Evolutionary conservation across 2,113 vertebrate genomes (phyloP).

Genomic region (Aspidoscelis tigris): DNA sequence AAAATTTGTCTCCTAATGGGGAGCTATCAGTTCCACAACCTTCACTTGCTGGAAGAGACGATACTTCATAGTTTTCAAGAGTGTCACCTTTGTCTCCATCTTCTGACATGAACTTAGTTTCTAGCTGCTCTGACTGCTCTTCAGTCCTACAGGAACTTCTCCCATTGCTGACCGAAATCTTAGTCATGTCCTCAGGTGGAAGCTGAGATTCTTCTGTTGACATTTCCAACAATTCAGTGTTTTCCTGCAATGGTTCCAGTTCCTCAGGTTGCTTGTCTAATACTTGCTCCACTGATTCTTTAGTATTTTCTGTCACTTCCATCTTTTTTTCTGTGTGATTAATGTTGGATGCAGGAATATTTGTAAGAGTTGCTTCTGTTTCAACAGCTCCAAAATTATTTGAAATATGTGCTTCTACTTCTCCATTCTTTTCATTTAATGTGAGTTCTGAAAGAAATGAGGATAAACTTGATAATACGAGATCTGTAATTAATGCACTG

Average conservation of each 20-base stretch:
- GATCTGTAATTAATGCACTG: no score
- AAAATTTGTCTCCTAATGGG: conserved; percentile 70
- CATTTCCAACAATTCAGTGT: conserved; percentile 65
- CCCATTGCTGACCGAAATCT: conserved; percentile 47
- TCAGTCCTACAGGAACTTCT: conserved; percentile 39
- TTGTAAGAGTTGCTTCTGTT: conserved; percentile 71
- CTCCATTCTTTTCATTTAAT: conserved; percentile 61
- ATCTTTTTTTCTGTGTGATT: conserved; percentile 57
- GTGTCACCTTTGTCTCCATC: conserved; percentile 59
- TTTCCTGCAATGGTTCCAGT: conserved; percentile 57
- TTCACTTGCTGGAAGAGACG: conserved; percentile 71
- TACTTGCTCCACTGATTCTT: conserved; percentile 56
- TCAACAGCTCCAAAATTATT: conserved; percentile 54
- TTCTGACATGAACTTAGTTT: conserved; percentile 47
- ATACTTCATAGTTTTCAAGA: conserved; percentile 49
- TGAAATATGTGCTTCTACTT: conserved; percentile 66
- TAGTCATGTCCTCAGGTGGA: conserved; percentile 47
- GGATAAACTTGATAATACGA: background rate
- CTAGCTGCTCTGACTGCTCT: conserved; percentile 62
- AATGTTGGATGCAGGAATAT: conserved; percentile 51
- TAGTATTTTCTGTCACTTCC: conserved; percentile 70
- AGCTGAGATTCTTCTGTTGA: conserved; percentile 62
- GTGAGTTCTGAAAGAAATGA: conserved; percentile 69
- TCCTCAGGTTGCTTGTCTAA: conserved; percentile 76
- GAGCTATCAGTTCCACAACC: conserved; percentile 73